phyloP scores from a whole-genome alignment of 2,797 vertebrate species.

The Cuniculus paca region DNA sequence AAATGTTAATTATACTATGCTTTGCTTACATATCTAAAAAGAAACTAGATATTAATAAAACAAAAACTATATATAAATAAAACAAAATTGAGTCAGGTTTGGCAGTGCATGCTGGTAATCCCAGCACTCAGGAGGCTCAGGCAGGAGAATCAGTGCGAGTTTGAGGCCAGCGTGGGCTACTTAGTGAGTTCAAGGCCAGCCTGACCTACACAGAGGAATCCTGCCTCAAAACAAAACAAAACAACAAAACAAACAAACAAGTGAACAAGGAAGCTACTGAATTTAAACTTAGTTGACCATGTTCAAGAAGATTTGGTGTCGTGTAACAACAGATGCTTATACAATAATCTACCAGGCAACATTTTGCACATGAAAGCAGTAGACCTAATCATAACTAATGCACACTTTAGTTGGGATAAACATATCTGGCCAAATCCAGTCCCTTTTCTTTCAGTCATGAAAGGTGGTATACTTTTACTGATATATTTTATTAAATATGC shows the following conservation, averaged over 20 bases:
- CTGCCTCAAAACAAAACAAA: not conserved
- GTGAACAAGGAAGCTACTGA: not conserved
- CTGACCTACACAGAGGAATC: not conserved
- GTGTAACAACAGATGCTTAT: not conserved
- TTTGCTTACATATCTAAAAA: slow-evolving; percentile 17
- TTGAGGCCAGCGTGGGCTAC: not conserved
- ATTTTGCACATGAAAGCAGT: not conserved
- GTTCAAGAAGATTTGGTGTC: not conserved
- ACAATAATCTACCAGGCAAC: not conserved
- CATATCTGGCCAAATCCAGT: not conserved
- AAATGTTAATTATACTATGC: not conserved
- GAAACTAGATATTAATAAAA: slow-evolving; percentile 4
- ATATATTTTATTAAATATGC: not conserved
- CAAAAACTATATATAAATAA: not conserved
- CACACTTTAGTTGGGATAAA: not conserved
- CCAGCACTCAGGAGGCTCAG: not conserved
- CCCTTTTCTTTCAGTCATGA: not conserved
- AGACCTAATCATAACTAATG: not conserved
- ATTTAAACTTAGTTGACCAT: not conserved
- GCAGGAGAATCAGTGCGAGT: not conserved
- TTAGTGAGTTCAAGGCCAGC: not conserved
- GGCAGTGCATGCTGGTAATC: not conserved
- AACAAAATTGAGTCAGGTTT: not conserved
- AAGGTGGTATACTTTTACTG: not conserved
- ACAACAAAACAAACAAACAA: not conserved